phyloP scores from a whole-genome alignment of 2,797 vertebrate genomes.

The Oreochromis mossambicus region DNA sequence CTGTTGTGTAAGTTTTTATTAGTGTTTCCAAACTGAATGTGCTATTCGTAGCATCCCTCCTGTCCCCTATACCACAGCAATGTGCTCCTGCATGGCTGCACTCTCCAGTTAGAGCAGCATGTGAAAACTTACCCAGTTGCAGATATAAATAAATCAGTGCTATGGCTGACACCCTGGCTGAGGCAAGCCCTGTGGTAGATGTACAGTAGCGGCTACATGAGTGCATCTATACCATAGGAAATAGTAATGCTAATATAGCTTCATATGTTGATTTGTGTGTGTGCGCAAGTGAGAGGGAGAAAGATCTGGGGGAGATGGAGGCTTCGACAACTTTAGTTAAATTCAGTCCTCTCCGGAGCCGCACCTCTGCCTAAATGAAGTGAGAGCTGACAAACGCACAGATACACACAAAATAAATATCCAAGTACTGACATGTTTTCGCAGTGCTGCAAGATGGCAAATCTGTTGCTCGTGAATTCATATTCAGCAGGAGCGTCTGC shows the following conservation, averaged over 20 bases:
- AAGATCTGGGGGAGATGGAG: not conserved
- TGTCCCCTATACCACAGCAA: not conserved
- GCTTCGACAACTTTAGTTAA: not conserved
- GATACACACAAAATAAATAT: slow-evolving; percentile 8
- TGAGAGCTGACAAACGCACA: not conserved
- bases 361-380: not conserved
- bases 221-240: not conserved
- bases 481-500: slow-evolving; percentile 37
- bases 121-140: slow-evolving; percentile 16
- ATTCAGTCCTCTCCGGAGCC: not conserved
- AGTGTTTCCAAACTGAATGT: not conserved
- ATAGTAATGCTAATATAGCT: not conserved
- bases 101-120: not conserved
- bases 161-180: slow-evolving; percentile 1
- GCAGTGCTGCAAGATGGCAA: slow-evolving; percentile 25
- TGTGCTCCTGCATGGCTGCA: not conserved
- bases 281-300: not conserved
- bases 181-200: not conserved
- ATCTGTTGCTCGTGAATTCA: slow-evolving; percentile 34
- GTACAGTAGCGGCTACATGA: not conserved
- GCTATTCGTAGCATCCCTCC: not conserved
- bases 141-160: slow-evolving; percentile 47
- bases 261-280: not conserved
- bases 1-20: not conserved
- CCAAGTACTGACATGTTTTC: slow-evolving; percentile 21